Conservation (phyloP, 2,797 vertebrate genomes). For the Halcyon badia region DNA sequence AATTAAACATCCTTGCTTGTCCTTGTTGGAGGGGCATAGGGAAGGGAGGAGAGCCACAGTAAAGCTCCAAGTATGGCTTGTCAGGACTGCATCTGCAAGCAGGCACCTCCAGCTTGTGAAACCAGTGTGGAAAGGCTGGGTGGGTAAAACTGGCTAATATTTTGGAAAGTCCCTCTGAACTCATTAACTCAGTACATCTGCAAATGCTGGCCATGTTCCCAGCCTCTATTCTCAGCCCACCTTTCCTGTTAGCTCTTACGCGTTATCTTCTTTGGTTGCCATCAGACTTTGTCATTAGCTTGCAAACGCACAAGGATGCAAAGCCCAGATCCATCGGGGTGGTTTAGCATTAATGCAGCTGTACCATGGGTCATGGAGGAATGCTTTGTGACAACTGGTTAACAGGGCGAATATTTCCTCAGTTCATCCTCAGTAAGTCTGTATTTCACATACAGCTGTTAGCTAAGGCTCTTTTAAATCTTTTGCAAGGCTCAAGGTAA, state of each 20-base stretch:
- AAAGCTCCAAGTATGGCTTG: not conserved
- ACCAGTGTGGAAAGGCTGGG: not conserved
- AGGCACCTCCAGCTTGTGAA: not conserved
- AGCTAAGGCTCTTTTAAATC: not conserved
- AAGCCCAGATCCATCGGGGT: fast-evolving
- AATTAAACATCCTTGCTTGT: slow-evolving; percentile 15
- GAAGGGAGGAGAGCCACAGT: not conserved
- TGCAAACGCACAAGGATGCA: not conserved
- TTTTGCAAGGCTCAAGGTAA: not conserved
- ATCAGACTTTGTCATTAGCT: not conserved
- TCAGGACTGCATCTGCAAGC: not conserved
- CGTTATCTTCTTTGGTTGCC: not conserved
- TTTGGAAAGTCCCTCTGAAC: slow-evolving; percentile 17
- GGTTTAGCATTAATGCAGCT: not conserved
- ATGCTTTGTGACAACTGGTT: not conserved
- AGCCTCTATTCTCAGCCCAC: slow-evolving; percentile 30
- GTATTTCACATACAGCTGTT: not conserved
- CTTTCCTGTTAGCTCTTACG: slow-evolving; percentile 14
- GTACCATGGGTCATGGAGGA: not conserved
- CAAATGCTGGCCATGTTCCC: slow-evolving; percentile 18
- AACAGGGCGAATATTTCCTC: fast-evolving
- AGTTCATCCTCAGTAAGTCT: not conserved
- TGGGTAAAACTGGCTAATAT: not conserved
- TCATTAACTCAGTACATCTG: not conserved
- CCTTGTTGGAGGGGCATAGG: not conserved